Evolutionary conservation across 2,888 invertebrate species (phyloP), one percentile per base, ranked within the genome.

Genomic region (Eristalis pertinax): DNA sequence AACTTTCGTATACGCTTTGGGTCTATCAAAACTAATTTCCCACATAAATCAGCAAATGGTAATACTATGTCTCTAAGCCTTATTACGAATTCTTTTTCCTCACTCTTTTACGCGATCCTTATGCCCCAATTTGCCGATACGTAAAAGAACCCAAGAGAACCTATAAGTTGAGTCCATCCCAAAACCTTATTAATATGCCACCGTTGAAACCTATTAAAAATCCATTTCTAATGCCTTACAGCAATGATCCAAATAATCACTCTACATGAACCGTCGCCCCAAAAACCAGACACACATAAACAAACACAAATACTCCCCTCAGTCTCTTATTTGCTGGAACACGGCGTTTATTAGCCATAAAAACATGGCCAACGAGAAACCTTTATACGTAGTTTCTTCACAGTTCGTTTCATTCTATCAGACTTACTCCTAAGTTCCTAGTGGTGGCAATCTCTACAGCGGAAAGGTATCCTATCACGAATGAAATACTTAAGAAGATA

Each of bases 401-500:
- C 69, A 76, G 80, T 75, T 81, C 80, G 74, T 81, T 81, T 81
- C 80, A 75, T 76, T 76, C 75, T 82, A 82, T 82, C 50, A 82
- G 60, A 11, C 35, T 32, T 32, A 58, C 41, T 58, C 29, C 35
- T 65, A 26, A 29, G 70, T 68, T 43, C 58, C 56, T 35, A 74
- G 41, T 64, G 29, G 63, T 24, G 35, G 63, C 70, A 60, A 62
- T 41, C 60, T 24, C 24, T 32, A 32, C 50, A 32, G 22, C 38
- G n/a, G 50, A 65, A 76, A 70, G 70, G 50, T 50, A 73, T 29
- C 24, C 50, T 56, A 43, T 69, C 60, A n/a, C 62, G 64, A 68
- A 58, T 62, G 24, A 43, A 65, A 84, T 72, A 43, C 43, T 68
- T 73, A 56, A 19, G 69, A 78, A 63, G 56, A 83, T 78, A 26